These are phyloP conservation scores for Pantala flavescens DNA, from an alignment of 1,140 invertebrate species.

Conservation along the genomic window DNA sequence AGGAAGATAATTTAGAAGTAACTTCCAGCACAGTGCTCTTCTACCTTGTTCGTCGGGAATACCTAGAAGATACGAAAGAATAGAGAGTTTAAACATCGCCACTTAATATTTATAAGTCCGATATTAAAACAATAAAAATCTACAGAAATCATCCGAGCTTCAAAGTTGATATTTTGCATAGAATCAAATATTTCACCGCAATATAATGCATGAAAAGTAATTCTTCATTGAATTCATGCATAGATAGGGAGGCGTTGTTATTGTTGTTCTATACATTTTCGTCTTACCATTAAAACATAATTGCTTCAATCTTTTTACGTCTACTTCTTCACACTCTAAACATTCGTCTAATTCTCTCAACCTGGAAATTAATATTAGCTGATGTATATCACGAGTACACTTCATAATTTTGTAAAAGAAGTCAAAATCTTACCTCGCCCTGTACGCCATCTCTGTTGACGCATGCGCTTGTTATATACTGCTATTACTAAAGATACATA, in stretches of 20 bases:
- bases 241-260: conserved; percentile 15
- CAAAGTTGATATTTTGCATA: background rate
- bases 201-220: too few relatives aligned
- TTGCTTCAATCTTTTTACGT: conserved; percentile 49
- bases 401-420: conserved; percentile 20
- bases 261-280: conserved; percentile 19
- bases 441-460: conserved; percentile 21
- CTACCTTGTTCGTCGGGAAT: conserved; percentile 71
- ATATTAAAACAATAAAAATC: conserved; percentile 17
- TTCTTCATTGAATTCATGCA: background rate
- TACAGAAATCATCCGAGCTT: conserved; percentile 12
- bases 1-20: conserved; percentile 73
- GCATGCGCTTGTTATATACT: background rate
- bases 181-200: too few relatives aligned
- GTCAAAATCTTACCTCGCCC: conserved; percentile 18
- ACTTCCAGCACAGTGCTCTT: conserved; percentile 67
- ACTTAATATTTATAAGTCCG: too few relatives aligned
- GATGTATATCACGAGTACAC: background rate
- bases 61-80: conserved; percentile 39
- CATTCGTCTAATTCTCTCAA: conserved; percentile 63
- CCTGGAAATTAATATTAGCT: conserved; percentile 37
- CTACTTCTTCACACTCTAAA: conserved; percentile 53
- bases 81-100: background rate
- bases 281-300: conserved; percentile 64
- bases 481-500: background rate